phyloP scores from a whole-genome alignment of 2,113 vertebrate species.

The Sialia sialis region DNA sequence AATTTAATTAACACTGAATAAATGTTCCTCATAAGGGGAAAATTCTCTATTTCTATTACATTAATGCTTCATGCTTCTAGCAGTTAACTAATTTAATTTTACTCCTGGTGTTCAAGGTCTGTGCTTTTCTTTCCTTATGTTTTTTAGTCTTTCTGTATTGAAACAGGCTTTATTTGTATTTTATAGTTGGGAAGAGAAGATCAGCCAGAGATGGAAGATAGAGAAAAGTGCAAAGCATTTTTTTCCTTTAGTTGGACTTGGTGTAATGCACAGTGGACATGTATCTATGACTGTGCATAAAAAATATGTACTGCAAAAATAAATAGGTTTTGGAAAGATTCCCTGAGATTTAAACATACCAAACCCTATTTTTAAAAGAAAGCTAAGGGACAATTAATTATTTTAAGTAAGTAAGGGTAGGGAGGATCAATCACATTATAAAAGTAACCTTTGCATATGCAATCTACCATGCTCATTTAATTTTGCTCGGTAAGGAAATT shows the following conservation, averaged over 20 bases:
- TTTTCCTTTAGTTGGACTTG: not conserved
- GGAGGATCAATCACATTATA: not conserved
- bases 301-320: not conserved
- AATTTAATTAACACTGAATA: slow-evolving; percentile 60
- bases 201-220: not conserved
- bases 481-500: not conserved
- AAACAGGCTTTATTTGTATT: not conserved
- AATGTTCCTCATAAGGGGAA: slow-evolving; percentile 25
- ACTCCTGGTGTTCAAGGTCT: slow-evolving; percentile 12
- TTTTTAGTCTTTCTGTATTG: not conserved
- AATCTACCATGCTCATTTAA: not conserved
- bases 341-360: not conserved
- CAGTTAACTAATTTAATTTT: slow-evolving; percentile 54
- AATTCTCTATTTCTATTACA: slow-evolving; percentile 25
- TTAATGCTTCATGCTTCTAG: slow-evolving; percentile 52
- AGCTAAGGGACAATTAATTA: not conserved
- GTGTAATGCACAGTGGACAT: not conserved
- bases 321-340: not conserved
- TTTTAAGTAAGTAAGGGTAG: not conserved
- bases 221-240: not conserved
- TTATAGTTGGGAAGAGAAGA: not conserved
- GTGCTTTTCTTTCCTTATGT: not conserved
- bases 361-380: not conserved
- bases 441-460: not conserved
- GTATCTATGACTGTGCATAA: not conserved